Evolutionary conservation across 2,113 vertebrate species (phyloP), one percentile per base, ranked within the genome.

Genomic region (Triplophysa siluroides): DNA sequence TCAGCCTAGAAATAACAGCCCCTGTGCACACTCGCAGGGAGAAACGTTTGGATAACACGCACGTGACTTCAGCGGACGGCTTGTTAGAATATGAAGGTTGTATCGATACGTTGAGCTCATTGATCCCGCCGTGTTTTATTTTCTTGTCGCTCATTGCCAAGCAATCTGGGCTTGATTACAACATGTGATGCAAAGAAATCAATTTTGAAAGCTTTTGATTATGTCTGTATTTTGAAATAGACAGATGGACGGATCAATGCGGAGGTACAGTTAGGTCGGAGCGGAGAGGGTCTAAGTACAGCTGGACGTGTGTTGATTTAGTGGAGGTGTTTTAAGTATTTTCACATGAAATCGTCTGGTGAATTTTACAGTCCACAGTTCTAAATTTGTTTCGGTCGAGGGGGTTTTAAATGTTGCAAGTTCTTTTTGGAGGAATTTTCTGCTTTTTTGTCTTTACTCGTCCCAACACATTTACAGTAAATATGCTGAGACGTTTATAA

Each of bases 1-100:
- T 79, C 76, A 65, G 76, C 70, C 71, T 71, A 45, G 50, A 52
- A 79, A 75, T 78, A 84, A 47, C 83, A 79, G 70, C 76, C 58
- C 41, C 71, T 56, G 13, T 70, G 50, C 70, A 75, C 58, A 56
- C 79, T 65, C 83, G 33, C 58, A 41, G 79, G 43, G 71, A 81
- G 64, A 69, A 52, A 43, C 33, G 33, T 63, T 62, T 24, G 47
- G 58, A 63, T 23, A 50, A 50, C n/a, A 4, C 16, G 12, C 29
- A 73, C 3, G n/a, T 73, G 71, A 73, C 29, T 54, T 41, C 14
- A 16, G 71, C 8, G 4, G 71, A 61, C 56, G 21, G 16, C 73
- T 75, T 47, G 73, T 75, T 75, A 63, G 72, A 62, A 70, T 64
- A 47, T n/a, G 29, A 52, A 23, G 29, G 60, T 62, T 65, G 2